Evolutionary conservation across 2,113 vertebrate species (phyloP).

Genomic region (Hyaena hyaena): DNA sequence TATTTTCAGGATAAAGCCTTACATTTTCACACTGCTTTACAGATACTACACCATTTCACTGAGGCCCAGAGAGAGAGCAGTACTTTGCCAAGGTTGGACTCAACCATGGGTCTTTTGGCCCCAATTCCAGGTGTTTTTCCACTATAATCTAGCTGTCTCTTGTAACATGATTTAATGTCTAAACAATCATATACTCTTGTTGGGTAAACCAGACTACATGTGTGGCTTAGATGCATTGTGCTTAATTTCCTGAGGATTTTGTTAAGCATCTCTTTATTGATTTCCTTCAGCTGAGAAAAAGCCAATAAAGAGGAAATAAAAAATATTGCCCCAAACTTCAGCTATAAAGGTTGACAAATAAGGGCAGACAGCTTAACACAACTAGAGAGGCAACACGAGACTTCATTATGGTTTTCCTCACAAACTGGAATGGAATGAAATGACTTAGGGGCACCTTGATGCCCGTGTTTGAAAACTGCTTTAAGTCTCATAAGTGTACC

Average conservation of each 20-base stretch:
- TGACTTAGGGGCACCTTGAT: background rate
- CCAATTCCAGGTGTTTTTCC: background rate
- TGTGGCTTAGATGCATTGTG: background rate
- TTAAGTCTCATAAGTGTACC: background rate
- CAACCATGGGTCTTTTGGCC: background rate
- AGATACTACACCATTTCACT: background rate
- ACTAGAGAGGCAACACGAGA: background rate
- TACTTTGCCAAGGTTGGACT: background rate
- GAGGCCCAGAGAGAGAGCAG: background rate
- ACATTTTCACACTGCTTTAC: background rate
- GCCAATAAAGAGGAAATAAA: background rate
- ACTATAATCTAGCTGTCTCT: background rate
- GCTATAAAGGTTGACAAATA: background rate
- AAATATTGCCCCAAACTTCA: background rate
- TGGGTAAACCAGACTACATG: background rate
- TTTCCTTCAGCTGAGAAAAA: conserved; percentile 23
- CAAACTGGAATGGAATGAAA: background rate
- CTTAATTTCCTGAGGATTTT: conserved; percentile 47
- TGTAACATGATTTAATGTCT: background rate
- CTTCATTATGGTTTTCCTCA: background rate
- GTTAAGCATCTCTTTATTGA: conserved; percentile 41
- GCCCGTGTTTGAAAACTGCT: background rate
- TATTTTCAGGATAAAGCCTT: background rate
- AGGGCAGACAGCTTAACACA: background rate
- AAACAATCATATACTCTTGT: background rate